Evolutionary conservation across 1,140 invertebrate genomes (phyloP).

Genomic region (Drosophila watanabei): DNA sequence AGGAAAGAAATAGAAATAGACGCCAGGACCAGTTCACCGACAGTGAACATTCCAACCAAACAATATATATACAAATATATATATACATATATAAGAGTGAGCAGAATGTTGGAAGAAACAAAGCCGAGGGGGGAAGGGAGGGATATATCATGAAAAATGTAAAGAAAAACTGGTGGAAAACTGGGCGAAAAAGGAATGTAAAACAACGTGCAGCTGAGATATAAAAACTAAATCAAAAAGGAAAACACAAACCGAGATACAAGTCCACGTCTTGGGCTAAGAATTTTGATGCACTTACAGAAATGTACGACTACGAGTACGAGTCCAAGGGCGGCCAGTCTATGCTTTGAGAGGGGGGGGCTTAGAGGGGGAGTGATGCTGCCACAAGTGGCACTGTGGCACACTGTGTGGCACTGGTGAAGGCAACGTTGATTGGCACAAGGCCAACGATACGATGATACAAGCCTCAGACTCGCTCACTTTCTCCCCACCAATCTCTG

Average conservation of each 20-base stretch:
- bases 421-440: slow-evolving; percentile 76
- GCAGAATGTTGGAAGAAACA: slow-evolving; percentile 21
- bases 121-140: background rate
- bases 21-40: slow-evolving; percentile 35
- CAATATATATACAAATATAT: slow-evolving; percentile 10
- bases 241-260: slow-evolving; percentile 63
- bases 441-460: slow-evolving; percentile 57
- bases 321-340: slow-evolving; percentile 29
- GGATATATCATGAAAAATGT: slow-evolving; percentile 65
- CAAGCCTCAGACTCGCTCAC: slow-evolving; percentile 15
- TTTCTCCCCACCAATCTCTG: background rate
- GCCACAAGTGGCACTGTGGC: slow-evolving; percentile 75
- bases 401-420: slow-evolving; percentile 60
- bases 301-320: slow-evolving; percentile 41
- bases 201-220: slow-evolving; percentile 26
- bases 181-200: slow-evolving; percentile 17
- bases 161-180: slow-evolving; percentile 41
- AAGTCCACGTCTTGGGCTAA: slow-evolving; percentile 64
- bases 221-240: slow-evolving; percentile 42
- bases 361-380: slow-evolving; percentile 16
- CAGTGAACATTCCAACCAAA: slow-evolving; percentile 28
- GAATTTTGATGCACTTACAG: slow-evolving; percentile 80
- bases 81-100: background rate
- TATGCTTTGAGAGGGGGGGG: slow-evolving; percentile 7
- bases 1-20: slow-evolving; percentile 45